Percentiles rank a stretch among this genome's conserved stretches.
These are phyloP conservation scores for Meloidogyne chitwoodi DNA, from an alignment of 1,140 invertebrate genomes.

Conservation along the genomic window DNA sequence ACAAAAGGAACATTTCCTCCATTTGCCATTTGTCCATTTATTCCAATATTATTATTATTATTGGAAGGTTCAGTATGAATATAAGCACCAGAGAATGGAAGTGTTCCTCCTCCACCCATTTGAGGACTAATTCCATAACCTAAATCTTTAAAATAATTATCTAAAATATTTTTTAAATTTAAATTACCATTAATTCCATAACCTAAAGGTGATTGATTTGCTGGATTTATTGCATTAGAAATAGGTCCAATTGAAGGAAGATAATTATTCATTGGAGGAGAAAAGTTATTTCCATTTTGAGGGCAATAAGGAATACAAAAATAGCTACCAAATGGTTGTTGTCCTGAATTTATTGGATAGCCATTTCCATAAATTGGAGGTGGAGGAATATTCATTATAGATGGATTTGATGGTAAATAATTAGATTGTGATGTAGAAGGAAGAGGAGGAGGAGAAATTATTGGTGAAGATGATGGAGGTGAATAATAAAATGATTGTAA, in stretches of 20 bases:
- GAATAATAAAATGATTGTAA: neutral
- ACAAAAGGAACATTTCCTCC: neutral
- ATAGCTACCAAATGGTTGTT: neutral
- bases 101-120: neutral
- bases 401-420: too few relatives aligned
- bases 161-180: neutral
- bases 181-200: neutral
- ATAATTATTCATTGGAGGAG: neutral
- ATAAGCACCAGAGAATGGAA: constrained; percentile 12
- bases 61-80: constrained; percentile 8
- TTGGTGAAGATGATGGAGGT: neutral
- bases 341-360: neutral
- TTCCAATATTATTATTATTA: neutral
- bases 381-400: neutral
- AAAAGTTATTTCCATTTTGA: neutral
- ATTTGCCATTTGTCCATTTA: neutral
- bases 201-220: constrained; percentile 7
- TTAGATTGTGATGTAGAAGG: too few relatives aligned
- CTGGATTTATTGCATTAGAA: neutral
- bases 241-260: neutral
- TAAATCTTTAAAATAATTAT: neutral
- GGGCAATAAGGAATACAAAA: constrained; percentile 4
- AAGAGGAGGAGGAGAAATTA: neutral
- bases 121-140: neutral
- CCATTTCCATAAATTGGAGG: constrained; percentile 5